Base-by-base conservation (phyloP, 2,113 vertebrate genomes). In the Lonchura striata region DNA sequence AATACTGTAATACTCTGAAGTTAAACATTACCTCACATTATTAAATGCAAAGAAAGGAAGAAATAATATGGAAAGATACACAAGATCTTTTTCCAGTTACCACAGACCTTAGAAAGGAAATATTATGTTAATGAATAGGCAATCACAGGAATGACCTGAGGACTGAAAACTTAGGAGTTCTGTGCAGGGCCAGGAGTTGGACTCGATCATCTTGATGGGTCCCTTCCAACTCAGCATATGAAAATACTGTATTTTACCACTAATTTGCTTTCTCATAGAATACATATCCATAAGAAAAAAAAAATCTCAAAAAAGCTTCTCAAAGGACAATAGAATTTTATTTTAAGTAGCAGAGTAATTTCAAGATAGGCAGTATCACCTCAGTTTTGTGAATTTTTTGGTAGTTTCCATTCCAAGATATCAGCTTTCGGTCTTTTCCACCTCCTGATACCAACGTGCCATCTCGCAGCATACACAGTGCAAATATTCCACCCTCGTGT, bases 401-500 rank as follows among this genome's bases (percentile, higher is more conserved):
- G 96, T 99, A 99, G 96, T 99, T 98, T 93, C 98, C 97, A 80
- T 99, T 98, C 99, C 99, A 99, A 49, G 99, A 99, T 83, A 99
- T 97, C 81, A 99, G 98, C 92, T 98, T 98, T 35, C 99, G 98
- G 96, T 99, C 99, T 95, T 99, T 99, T 33, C 99, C 98, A 17
- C 98, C 99, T 88, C 99, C 99, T 2, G 99, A 99, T 72, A 99
- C 98, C 90, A 99, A 94, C 0, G 99, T 99, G 85, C 99, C 99
- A 10, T 99, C 99, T 96, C 99, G 98, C 94, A 99, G 95, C 98
- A 99, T 99, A 86, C 99, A 99, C 96, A 99, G 98, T 24, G 99
- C 98, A 97, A 99, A 99, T 97, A 99, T 98, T 77, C 99, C 99
- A 23, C 99, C 99, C 91, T 99, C 99, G 4, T 99, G 99, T 87